phyloP scores from a whole-genome alignment of 2,113 vertebrate species.

The Onychostruthus taczanowskii region DNA sequence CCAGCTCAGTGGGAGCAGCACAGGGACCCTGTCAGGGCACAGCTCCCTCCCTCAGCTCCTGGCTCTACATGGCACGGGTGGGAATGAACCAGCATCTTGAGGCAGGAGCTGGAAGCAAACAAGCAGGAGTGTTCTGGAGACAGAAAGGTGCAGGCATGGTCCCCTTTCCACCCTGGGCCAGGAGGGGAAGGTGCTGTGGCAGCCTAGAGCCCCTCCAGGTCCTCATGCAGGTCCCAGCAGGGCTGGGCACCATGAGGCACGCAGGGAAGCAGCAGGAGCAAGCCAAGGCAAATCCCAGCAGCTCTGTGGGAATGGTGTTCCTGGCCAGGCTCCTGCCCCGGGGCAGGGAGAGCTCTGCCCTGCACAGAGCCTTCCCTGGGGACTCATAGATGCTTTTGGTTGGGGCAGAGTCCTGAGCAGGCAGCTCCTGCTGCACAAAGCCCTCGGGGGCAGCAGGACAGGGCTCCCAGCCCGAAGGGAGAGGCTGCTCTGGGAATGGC shows the following conservation, averaged over 20 bases:
- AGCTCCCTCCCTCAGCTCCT: too few relatives aligned
- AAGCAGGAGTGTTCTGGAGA: background rate
- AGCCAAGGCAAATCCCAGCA: background rate
- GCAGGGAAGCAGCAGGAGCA: background rate
- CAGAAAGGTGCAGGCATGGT: background rate
- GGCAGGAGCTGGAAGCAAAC: background rate
- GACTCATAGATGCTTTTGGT: background rate
- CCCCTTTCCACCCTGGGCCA: background rate
- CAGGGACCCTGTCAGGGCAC: too few relatives aligned
- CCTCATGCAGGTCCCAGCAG: too few relatives aligned
- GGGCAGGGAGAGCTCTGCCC: background rate
- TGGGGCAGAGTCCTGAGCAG: background rate
- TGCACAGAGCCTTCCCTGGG: background rate
- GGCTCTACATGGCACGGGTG: too few relatives aligned
- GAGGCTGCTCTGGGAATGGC: background rate
- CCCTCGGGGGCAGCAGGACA: background rate
- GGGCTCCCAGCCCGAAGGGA: background rate
- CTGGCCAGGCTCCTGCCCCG: background rate
- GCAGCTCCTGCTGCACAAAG: background rate
- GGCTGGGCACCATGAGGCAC: too few relatives aligned
- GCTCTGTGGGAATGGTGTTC: background rate
- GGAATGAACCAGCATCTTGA: too few relatives aligned
- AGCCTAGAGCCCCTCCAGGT: background rate
- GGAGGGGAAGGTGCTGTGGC: background rate
- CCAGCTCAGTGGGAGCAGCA: too few relatives aligned